phyloP scores from a whole-genome alignment of 2,888 invertebrate species.

The Argyra leucocephala region DNA sequence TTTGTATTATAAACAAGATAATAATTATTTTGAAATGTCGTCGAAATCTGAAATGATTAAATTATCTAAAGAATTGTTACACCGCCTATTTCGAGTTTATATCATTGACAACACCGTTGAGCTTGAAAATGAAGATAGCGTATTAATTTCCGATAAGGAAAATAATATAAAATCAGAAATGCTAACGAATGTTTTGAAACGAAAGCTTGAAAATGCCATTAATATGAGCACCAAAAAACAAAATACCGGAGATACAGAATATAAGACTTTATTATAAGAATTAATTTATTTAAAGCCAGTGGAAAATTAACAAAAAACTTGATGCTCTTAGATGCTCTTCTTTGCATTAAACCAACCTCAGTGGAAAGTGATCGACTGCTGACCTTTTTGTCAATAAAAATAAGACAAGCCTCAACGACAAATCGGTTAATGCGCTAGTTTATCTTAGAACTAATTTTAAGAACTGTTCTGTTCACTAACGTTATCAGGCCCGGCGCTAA shows the following conservation, averaged over 20 bases:
- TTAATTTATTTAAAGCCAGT: slow-evolving; percentile 15
- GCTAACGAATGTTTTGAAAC: slow-evolving; percentile 9
- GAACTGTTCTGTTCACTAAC: slow-evolving; percentile 8
- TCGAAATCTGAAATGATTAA: too few species aligned
- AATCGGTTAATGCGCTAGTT: slow-evolving; percentile 11
- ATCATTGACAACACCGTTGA: too few species aligned
- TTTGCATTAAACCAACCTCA: slow-evolving; percentile 9
- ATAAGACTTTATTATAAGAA: slow-evolving; percentile 10
- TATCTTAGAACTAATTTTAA: slow-evolving; percentile 13
- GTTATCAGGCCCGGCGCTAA: too few species aligned
- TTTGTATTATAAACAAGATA: neutral
- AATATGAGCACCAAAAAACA: slow-evolving; percentile 9
- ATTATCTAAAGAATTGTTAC: too few species aligned
- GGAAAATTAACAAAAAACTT: slow-evolving; percentile 12
- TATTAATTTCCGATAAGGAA: slow-evolving; percentile 9
- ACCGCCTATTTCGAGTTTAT: too few species aligned
- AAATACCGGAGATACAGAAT: slow-evolving; percentile 8
- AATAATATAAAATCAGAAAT: slow-evolving; percentile 8
- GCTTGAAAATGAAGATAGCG: too few species aligned
- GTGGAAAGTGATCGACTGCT: slow-evolving; percentile 12
- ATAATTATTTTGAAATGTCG: too few species aligned
- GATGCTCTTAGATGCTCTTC: slow-evolving; percentile 7
- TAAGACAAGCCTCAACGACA: slow-evolving; percentile 11
- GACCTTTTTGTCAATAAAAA: slow-evolving; percentile 8
- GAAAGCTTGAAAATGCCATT: slow-evolving; percentile 5